Conservation (phyloP, 1,140 invertebrate species). For the Aplysia californica region DNA sequence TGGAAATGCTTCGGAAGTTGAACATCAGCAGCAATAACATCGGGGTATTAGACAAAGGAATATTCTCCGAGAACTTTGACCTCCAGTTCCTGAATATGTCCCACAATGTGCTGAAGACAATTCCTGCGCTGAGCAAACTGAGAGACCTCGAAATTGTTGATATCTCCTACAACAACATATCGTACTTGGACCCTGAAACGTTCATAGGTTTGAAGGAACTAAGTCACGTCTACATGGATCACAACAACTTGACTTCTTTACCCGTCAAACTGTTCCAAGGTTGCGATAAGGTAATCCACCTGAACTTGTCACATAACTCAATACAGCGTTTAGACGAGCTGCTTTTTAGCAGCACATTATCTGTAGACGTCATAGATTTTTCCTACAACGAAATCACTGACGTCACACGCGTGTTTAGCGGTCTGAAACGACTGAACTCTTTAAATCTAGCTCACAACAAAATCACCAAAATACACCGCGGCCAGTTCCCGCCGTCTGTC, state of each 20-base stretch:
- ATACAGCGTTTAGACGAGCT: slow-evolving; percentile 17
- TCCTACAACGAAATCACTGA: slow-evolving; percentile 37
- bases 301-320: slow-evolving; percentile 34
- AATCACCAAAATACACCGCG: slow-evolving; percentile 24
- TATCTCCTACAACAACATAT: slow-evolving; percentile 28
- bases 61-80: neutral
- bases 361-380: slow-evolving; percentile 28
- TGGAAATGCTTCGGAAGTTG: too few relatives aligned
- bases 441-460: slow-evolving; percentile 36
- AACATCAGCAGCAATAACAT: slow-evolving; percentile 21
- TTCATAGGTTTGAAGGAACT: neutral
- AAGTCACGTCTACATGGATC: slow-evolving; percentile 25
- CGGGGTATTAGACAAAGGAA: neutral
- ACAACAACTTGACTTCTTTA: slow-evolving; percentile 22
- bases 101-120: slow-evolving; percentile 15
- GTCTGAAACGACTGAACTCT: slow-evolving; percentile 25
- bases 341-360: slow-evolving; percentile 11
- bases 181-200: neutral
- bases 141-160: neutral
- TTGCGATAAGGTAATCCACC: slow-evolving; percentile 22
- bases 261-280: slow-evolving; percentile 24
- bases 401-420: slow-evolving; percentile 24
- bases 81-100: slow-evolving; percentile 29
- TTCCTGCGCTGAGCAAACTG: neutral
- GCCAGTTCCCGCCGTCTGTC: slow-evolving; percentile 33